These are phyloP conservation scores for Chouioia cunea DNA, from an alignment of 2,888 invertebrate genomes.

Conservation along the genomic window DNA sequence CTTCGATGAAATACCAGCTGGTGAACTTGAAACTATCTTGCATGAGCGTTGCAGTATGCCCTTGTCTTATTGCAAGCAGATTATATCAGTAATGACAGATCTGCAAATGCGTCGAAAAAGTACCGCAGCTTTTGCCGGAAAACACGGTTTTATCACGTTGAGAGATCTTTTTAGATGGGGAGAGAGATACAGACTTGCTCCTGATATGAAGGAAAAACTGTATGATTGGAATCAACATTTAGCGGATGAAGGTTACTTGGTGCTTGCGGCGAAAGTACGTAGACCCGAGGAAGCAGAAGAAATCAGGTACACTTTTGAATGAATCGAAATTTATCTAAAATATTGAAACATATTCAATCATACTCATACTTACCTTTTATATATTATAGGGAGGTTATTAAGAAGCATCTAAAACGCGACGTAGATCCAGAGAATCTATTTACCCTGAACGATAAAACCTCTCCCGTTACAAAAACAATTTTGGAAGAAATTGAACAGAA, in stretches of 20 bases:
- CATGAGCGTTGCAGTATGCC: conserved; percentile 91
- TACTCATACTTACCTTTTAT: neutral
- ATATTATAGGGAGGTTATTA: conserved; percentile 76
- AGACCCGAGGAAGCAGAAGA: conserved; percentile 84
- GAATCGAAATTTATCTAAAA: neutral
- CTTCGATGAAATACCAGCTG: conserved; percentile 92
- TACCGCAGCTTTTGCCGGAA: conserved; percentile 91
- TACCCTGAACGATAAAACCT: conserved; percentile 77
- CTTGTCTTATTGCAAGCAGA: conserved; percentile 87
- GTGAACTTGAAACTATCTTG: conserved; percentile 89
- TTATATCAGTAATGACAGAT: conserved; percentile 92
- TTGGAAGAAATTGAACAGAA: conserved; percentile 76
- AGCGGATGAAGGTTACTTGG: conserved; percentile 95
- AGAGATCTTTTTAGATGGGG: conserved; percentile 98
- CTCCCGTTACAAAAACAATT: conserved; percentile 81
- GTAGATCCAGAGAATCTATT: conserved; percentile 81
- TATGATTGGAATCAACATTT: conserved; percentile 98
- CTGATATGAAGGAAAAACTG: conserved; percentile 72
- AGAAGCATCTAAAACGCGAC: conserved; percentile 83
- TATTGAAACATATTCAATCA: neutral
- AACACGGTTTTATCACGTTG: conserved; percentile 93
- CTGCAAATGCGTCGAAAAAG: conserved; percentile 81
- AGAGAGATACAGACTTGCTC: conserved; percentile 86
- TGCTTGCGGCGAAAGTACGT: conserved; percentile 93
- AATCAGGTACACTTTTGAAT: conserved; percentile 77